Conservation (phyloP, 2,888 invertebrate species). For the Aspidapion aeneum region DNA sequence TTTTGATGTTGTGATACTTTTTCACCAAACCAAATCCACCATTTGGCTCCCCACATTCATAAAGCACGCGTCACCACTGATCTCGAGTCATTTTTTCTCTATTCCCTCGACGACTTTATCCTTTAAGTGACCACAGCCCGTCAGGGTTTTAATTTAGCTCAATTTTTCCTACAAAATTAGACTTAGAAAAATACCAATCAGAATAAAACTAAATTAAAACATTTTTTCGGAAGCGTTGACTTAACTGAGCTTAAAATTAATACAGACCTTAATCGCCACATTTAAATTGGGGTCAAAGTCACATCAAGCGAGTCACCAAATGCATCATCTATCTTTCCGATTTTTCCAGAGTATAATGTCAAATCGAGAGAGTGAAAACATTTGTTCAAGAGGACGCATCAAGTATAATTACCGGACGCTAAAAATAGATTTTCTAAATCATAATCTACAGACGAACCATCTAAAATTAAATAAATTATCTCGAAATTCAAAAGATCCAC, state of each 20-base stretch:
- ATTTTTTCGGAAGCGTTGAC: too few relatives aligned
- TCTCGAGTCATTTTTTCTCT: too few relatives aligned
- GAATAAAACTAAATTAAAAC: too few relatives aligned
- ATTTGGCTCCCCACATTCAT: too few relatives aligned
- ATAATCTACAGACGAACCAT: conserved; percentile 36
- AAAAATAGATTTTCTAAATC: conserved; percentile 38
- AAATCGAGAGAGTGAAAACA: conserved; percentile 29
- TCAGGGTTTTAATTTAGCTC: too few relatives aligned
- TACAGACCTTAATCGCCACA: neutral
- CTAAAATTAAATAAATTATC: conserved; percentile 40
- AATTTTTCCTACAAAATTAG: too few relatives aligned
- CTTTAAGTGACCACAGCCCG: too few relatives aligned
- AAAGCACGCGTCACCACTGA: too few relatives aligned
- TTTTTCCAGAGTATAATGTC: neutral
- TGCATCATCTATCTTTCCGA: neutral
- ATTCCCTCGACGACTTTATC: too few relatives aligned
- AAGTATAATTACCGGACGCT: conserved; percentile 35
- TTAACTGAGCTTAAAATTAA: neutral
- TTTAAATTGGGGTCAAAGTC: neutral
- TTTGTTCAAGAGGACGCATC: conserved; percentile 37
- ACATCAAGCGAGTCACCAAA: neutral
- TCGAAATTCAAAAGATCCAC: conserved; percentile 33
- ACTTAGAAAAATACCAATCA: too few relatives aligned
- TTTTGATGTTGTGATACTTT: too few relatives aligned
- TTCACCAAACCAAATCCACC: too few relatives aligned